Conservation (phyloP, 2,888 invertebrate species). For the Sympetrum striolatum region DNA sequence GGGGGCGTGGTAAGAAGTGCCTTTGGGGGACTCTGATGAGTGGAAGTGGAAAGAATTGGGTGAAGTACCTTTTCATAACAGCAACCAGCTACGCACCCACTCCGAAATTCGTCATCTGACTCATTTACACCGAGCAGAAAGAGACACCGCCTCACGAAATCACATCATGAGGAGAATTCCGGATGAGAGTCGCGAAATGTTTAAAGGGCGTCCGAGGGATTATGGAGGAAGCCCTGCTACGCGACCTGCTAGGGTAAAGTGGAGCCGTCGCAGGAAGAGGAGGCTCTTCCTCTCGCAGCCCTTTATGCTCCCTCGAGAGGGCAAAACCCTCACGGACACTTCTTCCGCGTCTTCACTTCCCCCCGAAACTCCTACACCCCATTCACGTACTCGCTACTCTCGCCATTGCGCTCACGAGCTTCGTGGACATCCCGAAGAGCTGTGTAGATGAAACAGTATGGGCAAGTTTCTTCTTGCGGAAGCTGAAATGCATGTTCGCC, state of each 20-base stretch:
- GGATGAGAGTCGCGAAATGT: background rate
- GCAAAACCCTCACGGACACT: background rate
- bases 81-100: background rate
- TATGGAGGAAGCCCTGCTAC: background rate
- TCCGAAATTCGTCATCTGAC: background rate
- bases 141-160: background rate
- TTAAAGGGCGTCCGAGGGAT: constrained; percentile 16
- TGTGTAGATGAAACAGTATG: too few species aligned
- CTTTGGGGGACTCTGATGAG: background rate
- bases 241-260: background rate
- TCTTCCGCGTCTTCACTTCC: background rate
- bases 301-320: background rate
- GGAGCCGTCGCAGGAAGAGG: background rate
- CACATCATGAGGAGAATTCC: background rate
- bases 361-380: background rate
- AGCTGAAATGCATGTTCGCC: too few species aligned
- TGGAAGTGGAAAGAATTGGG: background rate
- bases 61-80: background rate
- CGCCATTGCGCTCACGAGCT: background rate
- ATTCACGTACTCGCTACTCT: background rate
- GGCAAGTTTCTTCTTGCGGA: too few species aligned
- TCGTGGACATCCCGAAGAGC: background rate
- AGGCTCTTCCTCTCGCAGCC: background rate
- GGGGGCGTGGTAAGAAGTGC: background rate
- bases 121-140: background rate